Percentiles rank a stretch among this genome's conserved stretches.
Conservation (phyloP, 2,888 invertebrate genomes). For the Cenopis cana region DNA sequence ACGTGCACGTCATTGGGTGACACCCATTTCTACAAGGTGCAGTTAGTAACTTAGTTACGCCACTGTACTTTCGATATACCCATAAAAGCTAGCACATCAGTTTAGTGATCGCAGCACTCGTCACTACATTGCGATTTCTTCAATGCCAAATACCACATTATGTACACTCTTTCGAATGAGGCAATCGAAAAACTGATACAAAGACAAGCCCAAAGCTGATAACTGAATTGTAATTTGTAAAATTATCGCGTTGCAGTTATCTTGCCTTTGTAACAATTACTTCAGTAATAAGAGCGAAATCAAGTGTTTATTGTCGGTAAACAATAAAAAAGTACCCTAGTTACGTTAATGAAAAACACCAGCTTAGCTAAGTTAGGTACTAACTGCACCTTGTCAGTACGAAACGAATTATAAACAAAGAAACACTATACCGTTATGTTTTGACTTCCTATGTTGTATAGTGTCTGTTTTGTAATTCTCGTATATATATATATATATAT, state of each 20-base stretch:
- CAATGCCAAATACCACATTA: conserved; percentile 33
- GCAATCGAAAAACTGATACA: conserved; percentile 27
- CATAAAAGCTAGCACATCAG: not conserved
- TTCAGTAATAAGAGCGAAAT: conserved; percentile 31
- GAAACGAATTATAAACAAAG: not conserved
- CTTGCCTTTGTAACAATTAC: conserved; percentile 38
- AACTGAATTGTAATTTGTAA: conserved; percentile 28
- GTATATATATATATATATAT: no score
- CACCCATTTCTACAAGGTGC: no score
- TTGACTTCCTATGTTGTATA: not conserved
- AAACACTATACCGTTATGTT: not conserved
- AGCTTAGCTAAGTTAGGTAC: not conserved
- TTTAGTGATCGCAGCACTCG: not conserved
- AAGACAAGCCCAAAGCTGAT: conserved; percentile 25
- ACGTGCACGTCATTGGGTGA: no score
- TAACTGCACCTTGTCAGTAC: not conserved
- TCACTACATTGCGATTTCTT: not conserved
- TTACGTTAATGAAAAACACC: not conserved
- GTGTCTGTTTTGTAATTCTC: no score
- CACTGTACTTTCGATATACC: not conserved
- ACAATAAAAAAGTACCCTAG: conserved; percentile 8
- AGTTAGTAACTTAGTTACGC: no score
- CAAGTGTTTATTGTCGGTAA: conserved; percentile 16
- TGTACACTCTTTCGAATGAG: conserved; percentile 20
- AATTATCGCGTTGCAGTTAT: conserved; percentile 24